Percentiles rank a stretch among this genome's conserved stretches.
phyloP scores from a whole-genome alignment of 2,797 vertebrate genomes.

The Sphaeramia orbicularis region DNA sequence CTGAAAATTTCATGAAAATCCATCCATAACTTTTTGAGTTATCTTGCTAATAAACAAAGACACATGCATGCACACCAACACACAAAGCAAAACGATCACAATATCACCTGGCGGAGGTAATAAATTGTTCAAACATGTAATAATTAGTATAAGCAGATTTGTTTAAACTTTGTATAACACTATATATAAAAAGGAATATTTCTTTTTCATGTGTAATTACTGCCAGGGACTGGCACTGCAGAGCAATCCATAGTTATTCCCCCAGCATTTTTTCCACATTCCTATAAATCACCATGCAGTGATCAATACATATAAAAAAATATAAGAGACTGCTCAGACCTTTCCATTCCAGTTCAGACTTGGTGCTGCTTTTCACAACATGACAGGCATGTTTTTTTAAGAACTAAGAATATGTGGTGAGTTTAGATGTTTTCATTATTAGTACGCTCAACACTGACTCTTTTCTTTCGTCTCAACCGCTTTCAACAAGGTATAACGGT shows the following conservation, averaged over 20 bases:
- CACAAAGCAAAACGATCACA: too few relatives aligned
- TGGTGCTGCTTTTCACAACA: constrained; percentile 20
- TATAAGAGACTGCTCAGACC: constrained; percentile 41
- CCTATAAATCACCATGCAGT: constrained; percentile 55
- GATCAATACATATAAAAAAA: constrained; percentile 66
- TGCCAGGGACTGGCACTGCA: constrained; percentile 14
- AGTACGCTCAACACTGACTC: not conserved
- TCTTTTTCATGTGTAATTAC: constrained; percentile 19
- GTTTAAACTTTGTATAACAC: too few relatives aligned
- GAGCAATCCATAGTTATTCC: constrained; percentile 25
- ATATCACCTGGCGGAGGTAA: too few relatives aligned
- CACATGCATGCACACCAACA: too few relatives aligned
- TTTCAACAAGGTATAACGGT: not conserved
- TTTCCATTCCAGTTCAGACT: constrained; percentile 18
- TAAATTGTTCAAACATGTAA: too few relatives aligned
- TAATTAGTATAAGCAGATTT: too few relatives aligned
- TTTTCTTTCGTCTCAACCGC: not conserved
- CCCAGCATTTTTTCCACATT: constrained; percentile 32
- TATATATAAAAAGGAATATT: constrained; percentile 26
- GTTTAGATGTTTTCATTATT: not conserved
- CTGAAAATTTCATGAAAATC: too few relatives aligned
- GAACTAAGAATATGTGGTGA: not conserved
- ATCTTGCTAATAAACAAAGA: too few relatives aligned
- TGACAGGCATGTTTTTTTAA: constrained; percentile 9
- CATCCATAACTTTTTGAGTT: too few relatives aligned